phyloP scores from a whole-genome alignment of 30 jellyfish, hydroid and myxozoan species.

The Haliclystus octoradiatus region DNA sequence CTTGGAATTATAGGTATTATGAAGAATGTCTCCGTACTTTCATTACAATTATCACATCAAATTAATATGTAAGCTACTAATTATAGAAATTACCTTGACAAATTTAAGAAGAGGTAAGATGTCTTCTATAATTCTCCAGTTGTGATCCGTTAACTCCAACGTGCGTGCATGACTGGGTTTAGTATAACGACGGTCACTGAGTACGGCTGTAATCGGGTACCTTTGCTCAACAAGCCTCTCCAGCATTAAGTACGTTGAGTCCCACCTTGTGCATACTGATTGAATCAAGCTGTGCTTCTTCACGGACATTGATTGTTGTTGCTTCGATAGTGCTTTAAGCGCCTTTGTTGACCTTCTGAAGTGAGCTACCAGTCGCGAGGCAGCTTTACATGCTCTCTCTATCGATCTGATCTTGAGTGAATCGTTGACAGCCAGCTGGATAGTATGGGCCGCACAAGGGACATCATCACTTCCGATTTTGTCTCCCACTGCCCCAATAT shows the following conservation, averaged over 20 bases:
- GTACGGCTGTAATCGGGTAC: constrained; percentile 7
- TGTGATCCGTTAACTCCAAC: neutral
- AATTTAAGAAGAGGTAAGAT: neutral
- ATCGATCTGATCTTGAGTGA: constrained; percentile 28
- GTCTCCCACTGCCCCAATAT: constrained; percentile 40
- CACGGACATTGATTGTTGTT: neutral
- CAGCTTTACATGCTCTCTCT: neutral
- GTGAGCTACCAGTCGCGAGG: constrained; percentile 13
- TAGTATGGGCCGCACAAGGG: constrained; percentile 36
- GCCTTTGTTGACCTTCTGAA: constrained; percentile 13
- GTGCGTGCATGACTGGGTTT: neutral
- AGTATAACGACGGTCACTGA: neutral
- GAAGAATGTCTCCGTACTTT: too few relatives aligned
- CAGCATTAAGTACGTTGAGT: constrained; percentile 36
- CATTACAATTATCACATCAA: too few relatives aligned
- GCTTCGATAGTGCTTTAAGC: constrained; percentile 7
- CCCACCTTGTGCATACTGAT: constrained; percentile 36
- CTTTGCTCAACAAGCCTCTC: constrained; percentile 16
- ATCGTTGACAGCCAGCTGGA: constrained; percentile 38
- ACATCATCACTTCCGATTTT: constrained; percentile 21
- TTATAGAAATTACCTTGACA: too few relatives aligned
- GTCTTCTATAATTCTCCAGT: neutral
- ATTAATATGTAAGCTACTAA: too few relatives aligned
- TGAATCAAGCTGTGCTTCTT: constrained; percentile 26
- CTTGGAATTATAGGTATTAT: too few relatives aligned